Evolutionary conservation across 1,140 invertebrate species (phyloP).

Genomic region (Drosophila busckii): DNA sequence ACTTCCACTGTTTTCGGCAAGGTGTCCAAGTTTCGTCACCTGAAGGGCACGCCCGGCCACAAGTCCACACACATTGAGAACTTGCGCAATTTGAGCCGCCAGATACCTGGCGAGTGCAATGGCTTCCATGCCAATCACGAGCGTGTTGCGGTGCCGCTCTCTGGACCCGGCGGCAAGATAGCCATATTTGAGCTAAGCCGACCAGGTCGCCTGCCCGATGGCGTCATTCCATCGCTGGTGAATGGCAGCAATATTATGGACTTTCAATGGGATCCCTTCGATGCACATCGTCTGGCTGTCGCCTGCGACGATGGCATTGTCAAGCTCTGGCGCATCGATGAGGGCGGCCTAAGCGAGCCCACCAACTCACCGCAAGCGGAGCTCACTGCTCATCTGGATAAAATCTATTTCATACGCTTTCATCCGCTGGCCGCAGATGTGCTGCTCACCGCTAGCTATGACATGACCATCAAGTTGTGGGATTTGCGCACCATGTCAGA

Average conservation of each 20-base stretch:
- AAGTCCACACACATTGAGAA: slow-evolving; percentile 96
- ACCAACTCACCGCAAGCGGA: slow-evolving; percentile 82
- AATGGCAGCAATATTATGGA: slow-evolving; percentile 94
- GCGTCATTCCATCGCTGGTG: slow-evolving; percentile 89
- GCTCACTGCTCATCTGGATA: slow-evolving; percentile 90
- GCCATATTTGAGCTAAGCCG: slow-evolving; percentile 91
- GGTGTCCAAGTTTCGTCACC: slow-evolving; percentile 94
- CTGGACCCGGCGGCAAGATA: slow-evolving; percentile 92
- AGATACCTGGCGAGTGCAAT: slow-evolving; percentile 95
- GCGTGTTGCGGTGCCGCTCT: slow-evolving; percentile 91
- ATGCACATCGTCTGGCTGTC: slow-evolving; percentile 88
- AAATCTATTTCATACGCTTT: slow-evolving; percentile 94
- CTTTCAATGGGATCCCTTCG: slow-evolving; percentile 96
- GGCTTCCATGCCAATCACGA: slow-evolving; percentile 93
- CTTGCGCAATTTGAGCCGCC: slow-evolving; percentile 92
- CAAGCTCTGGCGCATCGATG: slow-evolving; percentile 89
- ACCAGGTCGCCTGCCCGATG: slow-evolving; percentile 87
- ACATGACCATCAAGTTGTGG: slow-evolving; percentile 93
- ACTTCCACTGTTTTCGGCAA: slow-evolving; percentile 93
- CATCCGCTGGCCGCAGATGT: slow-evolving; percentile 93
- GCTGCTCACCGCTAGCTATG: slow-evolving; percentile 91
- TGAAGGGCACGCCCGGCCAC: slow-evolving; percentile 93
- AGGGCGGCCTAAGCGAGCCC: slow-evolving; percentile 80
- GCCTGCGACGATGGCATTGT: slow-evolving; percentile 95
- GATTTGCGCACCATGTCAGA: slow-evolving; percentile 82